Evolutionary conservation across 2,797 vertebrate genomes (phyloP), one percentile per base, ranked within the genome.

Genomic region (Enteromius mattozi): DNA sequence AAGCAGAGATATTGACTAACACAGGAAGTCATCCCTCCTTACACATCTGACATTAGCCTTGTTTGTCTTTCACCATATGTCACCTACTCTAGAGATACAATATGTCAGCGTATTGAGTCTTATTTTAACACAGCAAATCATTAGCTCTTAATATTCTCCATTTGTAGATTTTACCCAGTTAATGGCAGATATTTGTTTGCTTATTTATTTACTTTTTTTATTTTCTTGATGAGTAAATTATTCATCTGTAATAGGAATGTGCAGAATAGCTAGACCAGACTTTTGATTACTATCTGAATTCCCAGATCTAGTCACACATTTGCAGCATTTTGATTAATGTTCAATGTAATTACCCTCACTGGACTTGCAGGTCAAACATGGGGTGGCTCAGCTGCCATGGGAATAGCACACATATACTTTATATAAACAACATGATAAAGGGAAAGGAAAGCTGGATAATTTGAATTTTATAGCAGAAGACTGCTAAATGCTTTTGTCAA

Each of bases 21-120:
- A 83, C 83, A 78, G 85, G 77, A 88, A 87, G 78, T 45, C 63
- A 80, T 85, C 65, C 61, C 13, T 82, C 27, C 70, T 47, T 70
- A 72, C 27, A 54, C n/a, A 49, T 80, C 80, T 80, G 80, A 87
- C 83, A 83, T 85, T 69, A 83, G 83, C 68, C 74, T 78, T 88
- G 83, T 88, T 85, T 88, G 75, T 63, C 80, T 88, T 87, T 78
- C 77, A 54, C 83, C 87, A 88, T 87, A 87, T 87, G 83, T 69
- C 6, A 2, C 51, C 72, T 13, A 79, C 76, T 85, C 80, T 21
- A 84, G 77, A 81, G 78, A 82, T 81, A 78, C 72, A 87, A 71
- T 72, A 63, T 24, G 40, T 42, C 61, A 77, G 71, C 47, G 69
- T 45, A 66, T 0, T 24, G 8, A 33, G 42, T 76, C 45, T 82